Base-by-base conservation (phyloP, 2,797 vertebrate genomes). In the Distichodus sexfasciatus region DNA sequence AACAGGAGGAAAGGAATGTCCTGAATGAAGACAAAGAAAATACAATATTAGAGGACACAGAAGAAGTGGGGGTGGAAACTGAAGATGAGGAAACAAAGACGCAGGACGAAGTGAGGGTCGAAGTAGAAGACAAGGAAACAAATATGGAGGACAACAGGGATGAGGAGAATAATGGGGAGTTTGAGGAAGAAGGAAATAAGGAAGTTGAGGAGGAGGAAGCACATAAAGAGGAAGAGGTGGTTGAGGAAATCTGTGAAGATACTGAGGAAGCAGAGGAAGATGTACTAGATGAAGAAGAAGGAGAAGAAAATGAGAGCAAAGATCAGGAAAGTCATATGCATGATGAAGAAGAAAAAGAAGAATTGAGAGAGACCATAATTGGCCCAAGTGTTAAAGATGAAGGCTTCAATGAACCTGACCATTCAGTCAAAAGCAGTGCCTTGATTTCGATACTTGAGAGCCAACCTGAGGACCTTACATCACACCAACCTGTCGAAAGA, bases 201-300 rank as follows among this genome's bases (percentile, higher is more conserved):
- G 69, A 61, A 3, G 74, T 75, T 53, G 9, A 68, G 28, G 71
- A 59, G 51, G 24, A 66, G 8, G 70, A 74, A 29, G 12, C 14
- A 9, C 66, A 69, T 12, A 58, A 76, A 5, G 51, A 40, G 1
- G 66, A 69, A 31, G 61, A 47, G 43, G 67, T 41, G 17, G 64
- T 15, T 0, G 44, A 64, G 11, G 77, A 79, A 57, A 10, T 66
- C 29, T 72, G 61, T 57, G 71, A 74, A 40, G 21, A 29, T 6
- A 61, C 71, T 17, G 48, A 53, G 19, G 76, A 81, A 9, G 68
- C 71, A 10, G 59, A 76, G 43, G 71, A 40, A 6, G 12, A 74
- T n/a, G 35, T 57, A 67, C 36, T 65, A 3, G 36, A 55, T 5
- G 28, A 43, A 5, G 66, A 67, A 5, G 43, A 73, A 1, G 48